Evolutionary conservation across 2,888 invertebrate species (phyloP).

Genomic region (Sphaerophoria rueppellii): DNA sequence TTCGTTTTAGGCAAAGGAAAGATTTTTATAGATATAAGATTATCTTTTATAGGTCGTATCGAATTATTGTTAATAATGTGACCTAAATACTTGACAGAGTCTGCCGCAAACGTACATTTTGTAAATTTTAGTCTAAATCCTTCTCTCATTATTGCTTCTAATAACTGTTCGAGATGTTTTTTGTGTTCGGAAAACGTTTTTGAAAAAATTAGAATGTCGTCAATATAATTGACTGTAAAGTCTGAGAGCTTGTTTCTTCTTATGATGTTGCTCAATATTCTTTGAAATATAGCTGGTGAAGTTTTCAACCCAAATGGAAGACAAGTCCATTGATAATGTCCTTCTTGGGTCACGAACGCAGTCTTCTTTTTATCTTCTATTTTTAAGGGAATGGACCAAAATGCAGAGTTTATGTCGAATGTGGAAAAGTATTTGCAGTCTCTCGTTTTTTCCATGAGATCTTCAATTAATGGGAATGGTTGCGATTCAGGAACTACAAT

Average conservation of each 20-base stretch:
- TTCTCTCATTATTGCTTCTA: constrained; percentile 68
- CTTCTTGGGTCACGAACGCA: not conserved
- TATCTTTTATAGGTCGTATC: constrained; percentile 51
- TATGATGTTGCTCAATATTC: constrained; percentile 71
- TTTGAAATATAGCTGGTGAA: constrained; percentile 68
- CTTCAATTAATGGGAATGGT: constrained; percentile 32
- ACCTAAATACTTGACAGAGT: constrained; percentile 67
- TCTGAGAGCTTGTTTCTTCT: constrained; percentile 67
- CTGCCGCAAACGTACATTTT: constrained; percentile 46
- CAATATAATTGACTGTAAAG: constrained; percentile 71
- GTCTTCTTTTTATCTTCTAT: constrained; percentile 67
- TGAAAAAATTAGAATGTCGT: constrained; percentile 71
- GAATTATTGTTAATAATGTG: constrained; percentile 69
- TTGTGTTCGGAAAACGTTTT: constrained; percentile 22
- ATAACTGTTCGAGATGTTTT: constrained; percentile 40
- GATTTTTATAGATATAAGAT: constrained; percentile 39
- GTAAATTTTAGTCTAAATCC: constrained; percentile 69
- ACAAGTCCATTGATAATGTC: constrained; percentile 57
- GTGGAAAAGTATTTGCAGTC: constrained; percentile 24
- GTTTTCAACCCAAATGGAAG: constrained; percentile 64
- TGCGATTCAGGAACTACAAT: not conserved
- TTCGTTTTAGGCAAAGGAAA: constrained; percentile 67
- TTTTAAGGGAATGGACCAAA: constrained; percentile 65
- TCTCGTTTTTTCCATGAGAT: constrained; percentile 62
- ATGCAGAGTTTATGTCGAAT: constrained; percentile 56